A percentile compares a stretch with the other conserved stretches of the same genome.
Conservation (phyloP, 2,888 invertebrate genomes). For the Aquatica leii region DNA sequence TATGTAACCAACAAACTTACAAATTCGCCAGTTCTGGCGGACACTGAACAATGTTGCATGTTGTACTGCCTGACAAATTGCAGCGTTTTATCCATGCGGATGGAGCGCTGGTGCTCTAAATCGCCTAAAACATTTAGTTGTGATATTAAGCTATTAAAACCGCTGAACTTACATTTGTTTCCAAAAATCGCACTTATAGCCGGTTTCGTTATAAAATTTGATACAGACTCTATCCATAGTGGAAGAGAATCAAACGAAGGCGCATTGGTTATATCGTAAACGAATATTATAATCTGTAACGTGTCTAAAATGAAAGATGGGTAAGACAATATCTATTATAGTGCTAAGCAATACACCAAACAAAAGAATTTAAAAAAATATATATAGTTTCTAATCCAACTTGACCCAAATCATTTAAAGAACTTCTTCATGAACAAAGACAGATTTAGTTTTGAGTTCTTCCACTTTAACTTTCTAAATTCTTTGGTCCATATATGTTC, state of each 20-base stretch:
- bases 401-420: too few species aligned
- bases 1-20: slow-evolving; percentile 59
- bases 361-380: too few species aligned
- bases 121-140: slow-evolving; percentile 61
- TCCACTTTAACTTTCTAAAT: too few species aligned
- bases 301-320: slow-evolving; percentile 19
- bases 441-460: too few species aligned
- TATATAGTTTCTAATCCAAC: too few species aligned
- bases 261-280: slow-evolving; percentile 84
- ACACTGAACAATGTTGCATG: slow-evolving; percentile 69
- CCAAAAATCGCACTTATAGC: slow-evolving; percentile 70
- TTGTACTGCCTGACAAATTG: slow-evolving; percentile 71
- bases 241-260: slow-evolving; percentile 80
- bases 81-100: slow-evolving; percentile 70
- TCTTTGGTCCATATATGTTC: too few species aligned
- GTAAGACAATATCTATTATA: neutral
- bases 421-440: too few species aligned
- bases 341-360: neutral
- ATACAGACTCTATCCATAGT: slow-evolving; percentile 73
- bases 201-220: slow-evolving; percentile 60
- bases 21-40: slow-evolving; percentile 78
- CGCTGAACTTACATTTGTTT: slow-evolving; percentile 71
- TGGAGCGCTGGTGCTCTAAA: slow-evolving; percentile 76
- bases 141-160: too few species aligned
- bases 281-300: slow-evolving; percentile 77